Evolutionary conservation across 2,113 vertebrate species (phyloP).

Genomic region (Patagioenas fasciata): DNA sequence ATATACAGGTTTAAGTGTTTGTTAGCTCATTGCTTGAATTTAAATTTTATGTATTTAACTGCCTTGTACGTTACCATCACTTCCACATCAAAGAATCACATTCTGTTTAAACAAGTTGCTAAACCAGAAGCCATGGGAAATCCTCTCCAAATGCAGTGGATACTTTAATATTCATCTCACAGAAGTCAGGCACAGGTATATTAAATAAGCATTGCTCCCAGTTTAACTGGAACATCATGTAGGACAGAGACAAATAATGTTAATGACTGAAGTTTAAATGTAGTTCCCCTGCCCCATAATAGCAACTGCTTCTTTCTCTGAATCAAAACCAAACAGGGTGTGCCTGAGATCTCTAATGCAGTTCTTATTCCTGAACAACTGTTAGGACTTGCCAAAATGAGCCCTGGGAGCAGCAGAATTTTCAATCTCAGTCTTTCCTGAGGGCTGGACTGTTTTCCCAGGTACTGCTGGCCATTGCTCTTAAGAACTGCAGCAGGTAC

Average conservation of each 20-base stretch:
- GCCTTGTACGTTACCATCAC: not conserved
- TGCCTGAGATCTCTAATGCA: not conserved
- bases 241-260: not conserved
- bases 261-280: not conserved
- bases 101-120: slow-evolving; percentile 36
- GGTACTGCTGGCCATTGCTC: not conserved
- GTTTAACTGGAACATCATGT: slow-evolving; percentile 39
- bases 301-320: not conserved
- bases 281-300: not conserved
- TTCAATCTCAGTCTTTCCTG: not conserved
- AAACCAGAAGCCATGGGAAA: slow-evolving; percentile 19
- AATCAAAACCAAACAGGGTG: not conserved
- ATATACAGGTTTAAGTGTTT: not conserved
- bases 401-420: not conserved
- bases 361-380: not conserved
- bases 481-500: not conserved
- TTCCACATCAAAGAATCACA: slow-evolving; percentile 38
- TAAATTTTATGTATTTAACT: slow-evolving; percentile 6
- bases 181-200: not conserved
- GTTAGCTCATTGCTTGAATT: not conserved
- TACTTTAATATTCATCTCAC: not conserved
- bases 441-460: not conserved
- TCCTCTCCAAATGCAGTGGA: not conserved
- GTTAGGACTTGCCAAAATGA: not conserved
- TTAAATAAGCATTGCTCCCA: not conserved